Base-by-base conservation (phyloP, 2,113 vertebrate species). In the Condylura cristata region DNA sequence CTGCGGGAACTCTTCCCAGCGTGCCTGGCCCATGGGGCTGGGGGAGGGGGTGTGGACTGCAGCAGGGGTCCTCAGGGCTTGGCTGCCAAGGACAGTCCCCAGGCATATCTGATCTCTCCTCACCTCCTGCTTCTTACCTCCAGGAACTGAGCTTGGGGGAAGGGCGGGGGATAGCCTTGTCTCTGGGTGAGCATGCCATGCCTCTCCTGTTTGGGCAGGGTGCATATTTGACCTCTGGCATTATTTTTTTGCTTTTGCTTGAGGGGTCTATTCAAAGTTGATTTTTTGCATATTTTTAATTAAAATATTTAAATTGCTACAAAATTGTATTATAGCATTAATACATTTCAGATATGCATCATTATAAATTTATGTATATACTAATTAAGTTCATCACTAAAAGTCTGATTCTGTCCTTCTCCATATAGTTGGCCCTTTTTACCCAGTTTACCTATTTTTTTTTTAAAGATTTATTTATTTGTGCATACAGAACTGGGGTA, bases 1-100 rank as follows among this genome's bases (percentile, higher is more conserved):
- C 75, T 60, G n/a, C 95, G 96, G 93, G 75, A 96, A 89, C 46
- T 0, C 68, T 95, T 95, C 91, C 91, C 93, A 87, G 91, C 0
- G 32, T 20, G 13, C 53, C 51, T 56, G 41, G 41, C 0, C 2
- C 18, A 16, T 39, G 41, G 32, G 30, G 37, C 26, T 20, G 28
- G 22, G 44, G 56, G 7, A 65, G 34, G 34, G 24, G 39, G 37
- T 16, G 13, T 32, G 53, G 30, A 30, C 30, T 44, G 41, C 5
- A 60, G 16, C 32, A 28, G 34, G 39, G 72, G 17, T 20, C 87
- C 56, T 76, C 7, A 10, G 72, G 46, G 70, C 82, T 83, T 86
- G 78, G 65, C 24, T 92, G 56, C 71, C 41, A 76, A 85, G 87
- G 51, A 60, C 30, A 93, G 74, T 41, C 24, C 72, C 53, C n/a